Evolutionary conservation across 1,140 invertebrate species (phyloP).

Genomic region (Eriosoma lanigerum): DNA sequence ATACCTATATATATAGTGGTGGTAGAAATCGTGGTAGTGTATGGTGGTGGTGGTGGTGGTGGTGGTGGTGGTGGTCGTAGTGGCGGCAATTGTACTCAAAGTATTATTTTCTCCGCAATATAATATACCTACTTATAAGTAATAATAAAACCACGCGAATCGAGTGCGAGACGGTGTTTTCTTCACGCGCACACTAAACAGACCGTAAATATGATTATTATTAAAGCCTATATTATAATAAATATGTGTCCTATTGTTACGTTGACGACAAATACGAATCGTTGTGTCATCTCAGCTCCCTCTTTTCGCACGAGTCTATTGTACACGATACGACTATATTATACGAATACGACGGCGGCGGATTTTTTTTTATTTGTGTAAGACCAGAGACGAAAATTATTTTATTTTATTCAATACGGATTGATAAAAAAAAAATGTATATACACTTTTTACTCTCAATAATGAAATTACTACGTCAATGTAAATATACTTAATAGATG

Average conservation of each 20-base stretch:
- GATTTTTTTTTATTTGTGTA: neutral
- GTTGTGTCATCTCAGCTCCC: neutral
- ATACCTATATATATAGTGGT: too few species aligned
- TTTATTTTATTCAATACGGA: too few species aligned
- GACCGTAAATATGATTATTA: conserved; percentile 22
- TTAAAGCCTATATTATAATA: neutral
- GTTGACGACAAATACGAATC: neutral
- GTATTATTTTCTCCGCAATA: conserved; percentile 27
- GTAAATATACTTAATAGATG: too few species aligned
- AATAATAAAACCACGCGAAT: conserved; percentile 32
- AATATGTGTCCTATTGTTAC: conserved; percentile 2
- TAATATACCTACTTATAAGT: conserved; percentile 19
- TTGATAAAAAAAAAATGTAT: too few species aligned
- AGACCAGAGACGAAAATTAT: too few species aligned
- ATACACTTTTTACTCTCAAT: too few species aligned
- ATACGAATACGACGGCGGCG: neutral
- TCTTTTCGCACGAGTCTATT: neutral
- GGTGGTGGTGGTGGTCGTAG: neutral
- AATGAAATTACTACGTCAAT: too few species aligned
- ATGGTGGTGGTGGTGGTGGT: neutral
- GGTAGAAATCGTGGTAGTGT: too few species aligned
- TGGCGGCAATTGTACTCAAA: neutral
- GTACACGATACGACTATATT: neutral
- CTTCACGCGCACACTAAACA: neutral
- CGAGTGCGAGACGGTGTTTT: conserved; percentile 29